Evolutionary conservation across 1,140 invertebrate genomes (phyloP).

Genomic region (Coenobita brevimanus): DNA sequence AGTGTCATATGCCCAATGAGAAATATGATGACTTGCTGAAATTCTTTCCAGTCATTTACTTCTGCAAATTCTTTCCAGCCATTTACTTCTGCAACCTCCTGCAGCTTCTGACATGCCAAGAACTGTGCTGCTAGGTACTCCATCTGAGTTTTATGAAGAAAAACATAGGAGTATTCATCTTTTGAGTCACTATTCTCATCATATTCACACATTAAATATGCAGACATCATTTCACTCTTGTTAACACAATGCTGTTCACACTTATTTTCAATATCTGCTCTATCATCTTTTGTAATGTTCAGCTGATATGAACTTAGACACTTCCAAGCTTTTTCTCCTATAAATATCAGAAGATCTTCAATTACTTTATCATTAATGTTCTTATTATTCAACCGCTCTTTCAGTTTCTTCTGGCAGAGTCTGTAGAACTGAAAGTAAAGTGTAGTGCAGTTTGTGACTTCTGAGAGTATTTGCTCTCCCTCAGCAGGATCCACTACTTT

Average conservation of each 20-base stretch:
- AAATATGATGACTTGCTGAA: slow-evolving; percentile 24
- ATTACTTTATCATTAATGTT: neutral
- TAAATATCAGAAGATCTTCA: neutral
- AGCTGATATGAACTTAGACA: neutral
- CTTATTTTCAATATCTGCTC: neutral
- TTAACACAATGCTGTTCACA: slow-evolving; percentile 9
- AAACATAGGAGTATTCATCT: neutral
- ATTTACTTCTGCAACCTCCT: neutral
- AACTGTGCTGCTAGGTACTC: slow-evolving; percentile 40
- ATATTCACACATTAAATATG: slow-evolving; percentile 28
- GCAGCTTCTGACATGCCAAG: neutral
- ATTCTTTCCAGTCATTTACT: neutral
- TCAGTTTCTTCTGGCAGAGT: slow-evolving; percentile 16
- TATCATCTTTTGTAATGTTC: neutral
- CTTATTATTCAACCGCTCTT: neutral
- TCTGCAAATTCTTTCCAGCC: neutral
- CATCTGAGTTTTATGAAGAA: slow-evolving; percentile 51
- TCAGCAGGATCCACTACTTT: neutral
- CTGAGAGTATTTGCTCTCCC: neutral
- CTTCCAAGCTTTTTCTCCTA: slow-evolving; percentile 28
- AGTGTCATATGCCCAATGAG: slow-evolving; percentile 17
- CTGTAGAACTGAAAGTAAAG: slow-evolving; percentile 17
- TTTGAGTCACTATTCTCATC: neutral
- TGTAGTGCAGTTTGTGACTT: slow-evolving; percentile 18
- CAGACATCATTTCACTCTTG: slow-evolving; percentile 36